phyloP scores from a whole-genome alignment of 2,888 invertebrate species.

The Tinea pellionella region DNA sequence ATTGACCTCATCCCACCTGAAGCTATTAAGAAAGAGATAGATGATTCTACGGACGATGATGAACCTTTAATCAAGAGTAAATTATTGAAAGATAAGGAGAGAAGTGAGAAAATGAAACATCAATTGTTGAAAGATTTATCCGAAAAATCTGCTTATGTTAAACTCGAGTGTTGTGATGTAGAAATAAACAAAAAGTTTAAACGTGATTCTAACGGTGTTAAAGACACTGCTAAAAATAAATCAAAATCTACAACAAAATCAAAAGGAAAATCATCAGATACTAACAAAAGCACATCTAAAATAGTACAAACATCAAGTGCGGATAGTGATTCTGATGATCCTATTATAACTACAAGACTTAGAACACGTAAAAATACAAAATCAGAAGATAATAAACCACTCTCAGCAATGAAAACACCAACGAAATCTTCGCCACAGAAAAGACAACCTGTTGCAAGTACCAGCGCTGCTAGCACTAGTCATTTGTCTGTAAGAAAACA shows the following conservation, averaged over 20 bases:
- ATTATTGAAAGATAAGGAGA: constrained; percentile 49
- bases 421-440: constrained; percentile 42
- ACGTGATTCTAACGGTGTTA: constrained; percentile 18
- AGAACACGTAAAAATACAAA: constrained; percentile 60
- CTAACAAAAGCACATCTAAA: constrained; percentile 39
- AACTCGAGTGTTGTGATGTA: constrained; percentile 60
- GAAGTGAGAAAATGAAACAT: constrained; percentile 41
- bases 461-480: constrained; percentile 40
- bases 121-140: constrained; percentile 55
- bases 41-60: constrained; percentile 57
- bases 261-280: constrained; percentile 43
- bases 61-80: constrained; percentile 57
- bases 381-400: constrained; percentile 44
- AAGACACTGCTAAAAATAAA: constrained; percentile 43
- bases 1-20: constrained; percentile 18
- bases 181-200: constrained; percentile 36
- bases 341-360: constrained; percentile 52
- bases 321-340: constrained; percentile 50
- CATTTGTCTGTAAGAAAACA: constrained; percentile 54
- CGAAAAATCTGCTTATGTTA: constrained; percentile 59
- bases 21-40: constrained; percentile 23
- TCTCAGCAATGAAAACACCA: constrained; percentile 34
- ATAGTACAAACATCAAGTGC: constrained; percentile 38
- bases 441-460: constrained; percentile 40
- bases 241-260: constrained; percentile 39